phyloP scores from a whole-genome alignment of 2,113 vertebrate species.

The Sinocyclocheilus rhinocerous region DNA sequence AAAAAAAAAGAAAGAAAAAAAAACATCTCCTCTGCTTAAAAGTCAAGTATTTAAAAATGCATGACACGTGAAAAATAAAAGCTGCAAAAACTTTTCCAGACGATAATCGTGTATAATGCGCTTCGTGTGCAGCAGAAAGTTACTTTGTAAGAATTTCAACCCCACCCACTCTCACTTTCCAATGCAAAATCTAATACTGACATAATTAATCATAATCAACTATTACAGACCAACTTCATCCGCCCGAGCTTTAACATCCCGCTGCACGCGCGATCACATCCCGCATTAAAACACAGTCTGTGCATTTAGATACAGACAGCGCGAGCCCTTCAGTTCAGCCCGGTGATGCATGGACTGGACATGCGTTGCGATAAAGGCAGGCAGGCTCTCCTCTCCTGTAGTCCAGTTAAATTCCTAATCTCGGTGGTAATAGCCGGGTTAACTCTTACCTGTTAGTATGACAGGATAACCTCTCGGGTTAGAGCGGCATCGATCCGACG shows the following conservation, averaged over 20 bases:
- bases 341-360: slow-evolving; percentile 24
- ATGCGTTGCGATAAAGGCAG: slow-evolving; percentile 47
- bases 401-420: slow-evolving; percentile 74
- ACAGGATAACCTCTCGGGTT: slow-evolving; percentile 80
- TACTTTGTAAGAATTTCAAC: slow-evolving; percentile 77
- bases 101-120: not conserved
- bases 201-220: slow-evolving; percentile 68
- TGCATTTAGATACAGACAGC: slow-evolving; percentile 72
- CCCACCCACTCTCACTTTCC: slow-evolving; percentile 73
- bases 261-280: slow-evolving; percentile 63
- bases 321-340: slow-evolving; percentile 54
- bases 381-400: slow-evolving; percentile 64
- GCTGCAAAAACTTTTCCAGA: slow-evolving; percentile 12
- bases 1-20: not conserved
- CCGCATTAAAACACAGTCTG: slow-evolving; percentile 69
- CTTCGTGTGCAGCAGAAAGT: slow-evolving; percentile 66
- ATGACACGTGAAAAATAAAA: not conserved
- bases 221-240: slow-evolving; percentile 74
- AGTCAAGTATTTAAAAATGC: not conserved
- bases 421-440: slow-evolving; percentile 62
- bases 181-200: slow-evolving; percentile 62
- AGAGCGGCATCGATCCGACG: slow-evolving; percentile 86
- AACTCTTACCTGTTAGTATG: slow-evolving; percentile 89
- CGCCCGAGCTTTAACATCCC: slow-evolving; percentile 69
- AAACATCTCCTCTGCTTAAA: not conserved